A percentile compares a stretch with the other conserved stretches of the same genome.
phyloP scores from a whole-genome alignment of 1,140 invertebrate species.

The Drosophila kikkawai region DNA sequence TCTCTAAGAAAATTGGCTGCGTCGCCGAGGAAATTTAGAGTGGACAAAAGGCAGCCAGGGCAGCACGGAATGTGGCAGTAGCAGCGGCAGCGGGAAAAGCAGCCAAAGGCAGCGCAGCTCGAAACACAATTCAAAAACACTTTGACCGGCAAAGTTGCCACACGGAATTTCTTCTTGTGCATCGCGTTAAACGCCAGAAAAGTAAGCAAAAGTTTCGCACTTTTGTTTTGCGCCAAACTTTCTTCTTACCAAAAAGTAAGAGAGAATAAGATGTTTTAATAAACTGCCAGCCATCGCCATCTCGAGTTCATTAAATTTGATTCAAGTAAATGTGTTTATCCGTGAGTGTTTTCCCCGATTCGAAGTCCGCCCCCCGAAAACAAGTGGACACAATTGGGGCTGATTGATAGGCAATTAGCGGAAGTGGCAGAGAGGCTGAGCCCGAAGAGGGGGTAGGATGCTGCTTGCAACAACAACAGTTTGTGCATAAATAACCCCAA shows the following conservation, averaged over 20 bases:
- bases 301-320: constrained; percentile 78
- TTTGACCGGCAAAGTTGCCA: constrained; percentile 84
- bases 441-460: constrained; percentile 11
- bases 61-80: constrained; percentile 21
- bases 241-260: constrained; percentile 23
- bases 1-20: constrained; percentile 78
- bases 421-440: constrained; percentile 40
- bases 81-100: constrained; percentile 21
- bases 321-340: constrained; percentile 65
- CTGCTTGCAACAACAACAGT: constrained; percentile 47
- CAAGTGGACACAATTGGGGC: constrained; percentile 61
- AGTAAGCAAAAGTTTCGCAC: constrained; percentile 59
- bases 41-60: constrained; percentile 59
- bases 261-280: constrained; percentile 67
- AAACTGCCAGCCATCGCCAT: constrained; percentile 60
- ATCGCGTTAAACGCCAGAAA: constrained; percentile 50
- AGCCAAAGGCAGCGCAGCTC: constrained; percentile 54
- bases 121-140: constrained; percentile 84
- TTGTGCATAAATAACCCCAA: constrained; percentile 69
- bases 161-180: constrained; percentile 82
- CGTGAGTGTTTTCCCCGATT: constrained; percentile 29
- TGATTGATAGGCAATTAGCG: constrained; percentile 79
- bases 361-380: not conserved
- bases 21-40: constrained; percentile 72
- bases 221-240: constrained; percentile 69